Base-by-base conservation (phyloP, 2,888 invertebrate genomes). In the Trissolcus japonicus region DNA sequence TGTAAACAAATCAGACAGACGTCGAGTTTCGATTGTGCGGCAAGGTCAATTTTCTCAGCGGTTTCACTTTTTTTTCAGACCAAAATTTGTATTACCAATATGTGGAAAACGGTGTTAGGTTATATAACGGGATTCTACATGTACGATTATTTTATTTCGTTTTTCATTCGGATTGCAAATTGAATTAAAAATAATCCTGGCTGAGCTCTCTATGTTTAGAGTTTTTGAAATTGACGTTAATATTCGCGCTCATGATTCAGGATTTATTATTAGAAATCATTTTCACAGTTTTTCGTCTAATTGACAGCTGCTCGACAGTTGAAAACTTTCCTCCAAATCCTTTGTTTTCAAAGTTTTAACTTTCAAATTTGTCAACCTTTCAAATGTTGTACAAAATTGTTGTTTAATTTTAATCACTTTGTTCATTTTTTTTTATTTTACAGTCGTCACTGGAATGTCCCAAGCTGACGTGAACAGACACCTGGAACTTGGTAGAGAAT, bases 401-500 rank as follows among this genome's bases (percentile, higher is more conserved):
- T 13, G 1, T 11, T 43, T 46, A 14, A 2, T 16, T 46, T 11
- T 14, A 46, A n/a, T 46, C 4, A 46, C 4, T 16, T 46, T 6
- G 14, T 9, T 41, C n/a, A n/a, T 17, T 19, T 41, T 29, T 63
- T 11, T 1, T 35, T 2, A 35, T 35, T 46, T 46, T 46, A 9
- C 46, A 75, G 79, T 55, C 46, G 79, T 74, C 7, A 50, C 74
- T 53, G 72, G 79, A 17, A 68, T 73, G 55, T 62, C 72, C 53
- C 66, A 73, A 43, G n/a, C 41, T 57, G 79, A 80, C 46, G 48
- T 98, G 79, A 95, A 96, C 85, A 95, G 94, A 86, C 98, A 99
- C 91, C 91, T 99, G 89, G 97, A 98, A 88, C 91, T 97, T 89
- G 99, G 99, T 0, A 95, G 95, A 87, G 94, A 96, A 87, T 95